Conservation (phyloP, 1,140 invertebrate species). For the Heliconius eleuchia region DNA sequence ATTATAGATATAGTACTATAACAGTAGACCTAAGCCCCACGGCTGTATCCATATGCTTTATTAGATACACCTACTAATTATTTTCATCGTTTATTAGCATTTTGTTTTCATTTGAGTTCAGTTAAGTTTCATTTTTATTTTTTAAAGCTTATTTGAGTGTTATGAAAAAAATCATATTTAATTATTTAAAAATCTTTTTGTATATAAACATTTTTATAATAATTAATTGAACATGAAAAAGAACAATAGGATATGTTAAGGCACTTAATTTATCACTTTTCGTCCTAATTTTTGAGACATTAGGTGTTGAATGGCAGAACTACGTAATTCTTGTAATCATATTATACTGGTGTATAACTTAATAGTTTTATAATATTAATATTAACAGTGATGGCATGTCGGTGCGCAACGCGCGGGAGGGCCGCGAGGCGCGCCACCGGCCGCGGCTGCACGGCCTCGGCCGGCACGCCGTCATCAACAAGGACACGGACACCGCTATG, state of each 20-base stretch:
- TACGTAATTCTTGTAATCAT: too few species aligned
- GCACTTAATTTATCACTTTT: too few species aligned
- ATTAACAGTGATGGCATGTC: slow-evolving; percentile 68
- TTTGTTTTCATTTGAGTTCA: slow-evolving; percentile 22
- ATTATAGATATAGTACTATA: not conserved
- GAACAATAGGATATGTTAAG: too few species aligned
- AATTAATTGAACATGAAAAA: too few species aligned
- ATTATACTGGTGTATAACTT: not conserved
- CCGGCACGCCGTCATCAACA: slow-evolving; percentile 68
- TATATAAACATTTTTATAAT: too few species aligned
- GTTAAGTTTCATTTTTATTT: slow-evolving; percentile 2
- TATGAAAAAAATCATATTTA: not conserved
- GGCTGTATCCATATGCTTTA: slow-evolving; percentile 31
- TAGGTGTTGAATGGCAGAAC: too few species aligned
- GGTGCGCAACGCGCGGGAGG: slow-evolving; percentile 54
- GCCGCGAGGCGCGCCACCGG: slow-evolving; percentile 55
- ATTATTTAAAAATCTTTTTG: too few species aligned
- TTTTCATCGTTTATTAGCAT: slow-evolving; percentile 30
- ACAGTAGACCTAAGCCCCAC: not conserved
- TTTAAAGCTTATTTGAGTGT: not conserved
- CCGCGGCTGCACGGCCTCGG: slow-evolving; percentile 62
- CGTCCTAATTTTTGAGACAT: too few species aligned
- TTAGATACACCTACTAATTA: slow-evolving; percentile 33
- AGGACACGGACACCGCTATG: slow-evolving; percentile 73
- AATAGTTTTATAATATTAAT: not conserved